Base-by-base conservation (phyloP, 2,797 vertebrate genomes). In the Sebastolobus alascanus region DNA sequence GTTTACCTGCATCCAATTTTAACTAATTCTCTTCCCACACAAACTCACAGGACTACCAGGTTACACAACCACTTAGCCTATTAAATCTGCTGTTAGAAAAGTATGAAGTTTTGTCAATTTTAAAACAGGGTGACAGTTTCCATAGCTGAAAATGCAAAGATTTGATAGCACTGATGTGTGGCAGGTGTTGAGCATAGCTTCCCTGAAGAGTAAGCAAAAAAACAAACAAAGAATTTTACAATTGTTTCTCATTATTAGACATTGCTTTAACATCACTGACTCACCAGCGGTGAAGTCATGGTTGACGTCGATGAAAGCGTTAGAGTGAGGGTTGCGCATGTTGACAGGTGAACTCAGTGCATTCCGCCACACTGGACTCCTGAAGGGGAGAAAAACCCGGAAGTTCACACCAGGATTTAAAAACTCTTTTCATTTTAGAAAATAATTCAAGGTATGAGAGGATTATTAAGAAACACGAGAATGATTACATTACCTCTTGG, bases 211-310 rank as follows among this genome's bases (percentile, higher is more conserved):
- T 13, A 29, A 7, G 5, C 38, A 4, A 56, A 58, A 31, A 59
- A 35, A 38, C 2, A 16, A 0, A 2, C 10, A 37, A 38, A 11
- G 13, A 25, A 54, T 68, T 66, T 84, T 10, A 38, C 25, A 70
- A 63, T 25, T 50, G 61, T 70, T 79, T 58, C 37, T 56, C 58
- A 56, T 13, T 7, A 3, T 20, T 25, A 35, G 43, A 73, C 16
- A 54, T 6, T 12, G 52, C 11, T 74, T 60, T 56, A 73, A 79
- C 16, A 72, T 68, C 8, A 35, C 16, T 69, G 63, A 93, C 95
- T 95, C 91, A 99, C 99, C 98, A 43, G 99, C 98, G 27, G 98
- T 97, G 75, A 99, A 98, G 92, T 99, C 98, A 84, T 95, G 96
- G 93, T 96, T 97, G 87, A 99, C 95, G 92, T 99, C 97, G 82